Percentiles rank a stretch among this genome's conserved stretches.
Evolutionary conservation across 2,888 invertebrate species (phyloP).

Genomic region (Aspidiotus destructor): DNA sequence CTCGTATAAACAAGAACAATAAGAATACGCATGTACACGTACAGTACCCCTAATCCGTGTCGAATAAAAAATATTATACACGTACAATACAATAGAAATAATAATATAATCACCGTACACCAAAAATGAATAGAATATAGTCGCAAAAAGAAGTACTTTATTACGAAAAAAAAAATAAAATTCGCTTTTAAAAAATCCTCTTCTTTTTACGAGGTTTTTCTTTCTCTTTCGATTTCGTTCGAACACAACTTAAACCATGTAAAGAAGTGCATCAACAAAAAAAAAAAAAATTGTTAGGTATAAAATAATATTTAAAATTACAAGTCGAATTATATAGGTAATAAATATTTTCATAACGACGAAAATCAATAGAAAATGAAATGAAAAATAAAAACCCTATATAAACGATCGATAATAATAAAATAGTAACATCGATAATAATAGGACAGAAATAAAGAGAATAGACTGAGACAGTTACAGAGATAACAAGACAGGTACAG

Average conservation of each 20-base stretch:
- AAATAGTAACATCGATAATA: not conserved
- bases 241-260: constrained; percentile 8
- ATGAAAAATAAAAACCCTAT: constrained; percentile 5
- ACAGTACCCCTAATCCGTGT: too few relatives aligned
- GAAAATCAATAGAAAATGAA: not conserved
- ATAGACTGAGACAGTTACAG: too few relatives aligned
- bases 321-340: not conserved
- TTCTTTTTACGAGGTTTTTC: not conserved
- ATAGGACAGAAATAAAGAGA: not conserved
- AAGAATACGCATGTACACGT: too few relatives aligned
- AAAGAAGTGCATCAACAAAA: constrained; percentile 32
- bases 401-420: not conserved
- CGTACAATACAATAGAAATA: too few relatives aligned
- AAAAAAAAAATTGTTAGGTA: not conserved
- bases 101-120: too few relatives aligned
- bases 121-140: too few relatives aligned
- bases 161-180: constrained; percentile 17
- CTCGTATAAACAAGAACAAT: too few relatives aligned
- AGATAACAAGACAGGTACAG: constrained; percentile 1
- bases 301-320: constrained; percentile 3
- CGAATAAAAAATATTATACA: too few relatives aligned
- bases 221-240: not conserved
- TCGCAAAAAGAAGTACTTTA: not conserved
- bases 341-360: not conserved
- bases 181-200: constrained; percentile 7